Evolutionary conservation across 1,140 invertebrate species (phyloP), one percentile per base, ranked within the genome.

Genomic region (Caenorhabditis inopinata): DNA sequence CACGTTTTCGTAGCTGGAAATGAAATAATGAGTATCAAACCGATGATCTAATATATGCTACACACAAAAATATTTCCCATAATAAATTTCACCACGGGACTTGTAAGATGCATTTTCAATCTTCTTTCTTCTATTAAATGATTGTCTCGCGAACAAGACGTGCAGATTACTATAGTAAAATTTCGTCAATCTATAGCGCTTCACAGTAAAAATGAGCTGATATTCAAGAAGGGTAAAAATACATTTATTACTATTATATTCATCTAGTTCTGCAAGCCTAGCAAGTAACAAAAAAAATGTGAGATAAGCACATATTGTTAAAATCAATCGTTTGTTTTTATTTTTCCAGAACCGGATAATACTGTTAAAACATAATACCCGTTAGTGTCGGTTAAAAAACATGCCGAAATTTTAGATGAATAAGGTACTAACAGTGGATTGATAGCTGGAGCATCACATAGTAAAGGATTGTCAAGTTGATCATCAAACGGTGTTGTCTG

Each of bases 1-100:
- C 42, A 87, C 81, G 76, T 87, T 87, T 76, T 88, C 85, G 77
- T 88, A 87, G 32, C 85, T 87, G 74, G 49, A 85, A 78, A 21
- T n/a, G n/a, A n/a, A n/a, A n/a, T n/a, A n/a, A n/a, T n/a, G n/a
- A n/a, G n/a, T n/a, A n/a, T n/a, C n/a, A n/a, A n/a, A n/a, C n/a
- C n/a, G n/a, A n/a, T n/a, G n/a, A n/a, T n/a, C n/a, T n/a, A n/a
- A n/a, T n/a, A n/a, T n/a, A n/a, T n/a, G n/a, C n/a, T n/a, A n/a
- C n/a, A n/a, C n/a, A n/a, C n/a, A n/a, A n/a, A n/a, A n/a, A n/a
- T n/a, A n/a, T n/a, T n/a, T n/a, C n/a, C n/a, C n/a, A n/a, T n/a
- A n/a, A n/a, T n/a, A n/a, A n/a, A n/a, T n/a, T n/a, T n/a, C n/a
- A n/a, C n/a, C n/a, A n/a, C n/a, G n/a, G n/a, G n/a, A n/a, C n/a